Base-by-base conservation (phyloP, 2,888 invertebrate genomes). In the Acleris holmiana region DNA sequence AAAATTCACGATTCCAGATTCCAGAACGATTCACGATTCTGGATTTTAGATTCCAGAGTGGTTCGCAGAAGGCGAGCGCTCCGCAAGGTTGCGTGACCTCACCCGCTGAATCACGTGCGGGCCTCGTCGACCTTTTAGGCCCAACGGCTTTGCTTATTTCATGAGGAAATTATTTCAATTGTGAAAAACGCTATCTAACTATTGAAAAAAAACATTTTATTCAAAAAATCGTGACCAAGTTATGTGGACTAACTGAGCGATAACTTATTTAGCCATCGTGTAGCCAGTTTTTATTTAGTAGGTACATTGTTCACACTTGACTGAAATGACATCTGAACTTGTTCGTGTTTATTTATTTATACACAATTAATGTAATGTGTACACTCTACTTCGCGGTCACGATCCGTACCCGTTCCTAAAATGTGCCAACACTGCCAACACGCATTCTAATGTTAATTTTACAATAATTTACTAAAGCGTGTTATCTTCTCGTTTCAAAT, bases 31-130 rank as follows among this genome's bases (percentile, higher is more conserved):
- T n/a, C n/a, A n/a, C n/a, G n/a, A n/a, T n/a, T n/a, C n/a, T n/a
- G n/a, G n/a, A n/a, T n/a, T n/a, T n/a, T n/a, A n/a, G 41, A 54
- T 48, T 41, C 46, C 50, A 29, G 56, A 68, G 67, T 70, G 59
- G 69, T 69, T 57, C 67, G 35, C 48, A 53, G 51, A 56, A 66
- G 66, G 60, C 53, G 41, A 57, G 40, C 44, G 63, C 41, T 48
- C 44, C 55, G 68, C 77, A 76, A 83, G 81, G 79, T 70, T 79
- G 69, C 60, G 76, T 77, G 78, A 83, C 84, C 85, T 83, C 79
- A 78, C 58, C 35, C 17, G 69, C 68, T 71, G 67, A 75, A 79
- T 85, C 84, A 86, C 86, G 85, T 79, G 86, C 77, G 46, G 62
- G 56, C 60, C 50, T 56, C 56, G 54, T 47, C 75, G 81, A 77